Evolutionary conservation across 2,797 vertebrate genomes (phyloP).

Genomic region (Pangasius sanitwongsei): DNA sequence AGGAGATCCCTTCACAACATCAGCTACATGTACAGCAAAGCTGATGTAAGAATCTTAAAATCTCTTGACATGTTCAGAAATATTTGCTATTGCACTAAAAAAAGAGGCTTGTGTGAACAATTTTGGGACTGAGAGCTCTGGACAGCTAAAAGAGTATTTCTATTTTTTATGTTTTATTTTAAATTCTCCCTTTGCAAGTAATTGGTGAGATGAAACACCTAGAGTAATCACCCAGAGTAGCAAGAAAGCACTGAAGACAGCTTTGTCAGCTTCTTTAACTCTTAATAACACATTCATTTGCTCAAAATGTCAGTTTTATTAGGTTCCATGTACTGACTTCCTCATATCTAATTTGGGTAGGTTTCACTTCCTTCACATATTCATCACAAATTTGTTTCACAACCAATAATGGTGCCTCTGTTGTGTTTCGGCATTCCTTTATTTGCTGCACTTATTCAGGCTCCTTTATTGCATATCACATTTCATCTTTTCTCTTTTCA

Average conservation of each 20-base stretch:
- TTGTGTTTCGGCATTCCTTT: background rate
- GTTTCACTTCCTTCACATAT: background rate
- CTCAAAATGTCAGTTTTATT: background rate
- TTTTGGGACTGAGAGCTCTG: background rate
- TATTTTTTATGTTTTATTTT: background rate
- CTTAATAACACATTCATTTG: background rate
- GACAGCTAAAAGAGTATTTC: background rate
- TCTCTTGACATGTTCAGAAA: background rate
- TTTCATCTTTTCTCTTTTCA: background rate
- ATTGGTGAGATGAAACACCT: background rate
- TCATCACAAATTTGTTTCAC: background rate
- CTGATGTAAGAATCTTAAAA: slow-evolving; percentile 6
- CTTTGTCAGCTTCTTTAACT: background rate
- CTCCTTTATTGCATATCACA: background rate
- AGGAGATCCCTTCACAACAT: background rate
- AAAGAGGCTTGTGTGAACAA: background rate
- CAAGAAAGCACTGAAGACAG: background rate
- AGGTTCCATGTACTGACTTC: background rate
- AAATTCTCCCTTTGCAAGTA: background rate
- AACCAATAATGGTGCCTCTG: background rate
- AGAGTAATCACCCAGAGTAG: background rate
- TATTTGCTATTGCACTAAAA: background rate
- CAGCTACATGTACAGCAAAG: background rate
- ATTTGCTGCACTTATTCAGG: background rate
- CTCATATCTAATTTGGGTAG: background rate